Evolutionary conservation across 2,797 vertebrate genomes (phyloP).

Genomic region (Sebastes oblongus): DNA sequence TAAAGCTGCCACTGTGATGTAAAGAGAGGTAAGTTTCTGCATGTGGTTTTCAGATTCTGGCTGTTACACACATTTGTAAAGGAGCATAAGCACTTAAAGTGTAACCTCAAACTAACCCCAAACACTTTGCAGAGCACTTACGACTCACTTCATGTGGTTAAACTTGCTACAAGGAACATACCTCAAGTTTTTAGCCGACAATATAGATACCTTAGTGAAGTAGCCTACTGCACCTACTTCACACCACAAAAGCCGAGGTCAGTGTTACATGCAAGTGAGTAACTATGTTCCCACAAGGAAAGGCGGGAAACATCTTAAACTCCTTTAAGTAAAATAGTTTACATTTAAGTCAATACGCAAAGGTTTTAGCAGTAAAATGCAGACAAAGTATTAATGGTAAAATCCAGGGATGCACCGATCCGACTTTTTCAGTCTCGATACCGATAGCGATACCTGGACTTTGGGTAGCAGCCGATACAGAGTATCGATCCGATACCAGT

Average conservation of each 20-base stretch:
- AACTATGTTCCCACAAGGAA: not conserved
- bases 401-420: too few relatives aligned
- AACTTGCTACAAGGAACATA: conserved; percentile 14
- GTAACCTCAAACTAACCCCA: conserved; percentile 51
- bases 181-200: conserved; percentile 1
- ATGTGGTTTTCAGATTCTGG: conserved; percentile 29
- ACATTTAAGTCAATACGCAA: not conserved
- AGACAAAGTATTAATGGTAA: not conserved
- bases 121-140: conserved; percentile 39
- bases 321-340: not conserved
- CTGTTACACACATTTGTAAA: conserved; percentile 13
- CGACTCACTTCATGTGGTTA: conserved; percentile 37
- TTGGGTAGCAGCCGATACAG: fast-evolving
- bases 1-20: not conserved
- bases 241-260: not conserved
- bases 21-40: not conserved
- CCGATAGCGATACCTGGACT: too few relatives aligned
- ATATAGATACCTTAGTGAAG: not conserved
- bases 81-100: conserved; percentile 9
- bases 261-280: not conserved
- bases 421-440: too few relatives aligned
- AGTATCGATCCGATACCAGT: too few relatives aligned
- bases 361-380: not conserved
- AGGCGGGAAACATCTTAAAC: not conserved
- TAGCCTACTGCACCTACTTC: not conserved